These are phyloP conservation scores for Bombyx mandarina DNA, from an alignment of 1,140 invertebrate species.

Conservation along the genomic window DNA sequence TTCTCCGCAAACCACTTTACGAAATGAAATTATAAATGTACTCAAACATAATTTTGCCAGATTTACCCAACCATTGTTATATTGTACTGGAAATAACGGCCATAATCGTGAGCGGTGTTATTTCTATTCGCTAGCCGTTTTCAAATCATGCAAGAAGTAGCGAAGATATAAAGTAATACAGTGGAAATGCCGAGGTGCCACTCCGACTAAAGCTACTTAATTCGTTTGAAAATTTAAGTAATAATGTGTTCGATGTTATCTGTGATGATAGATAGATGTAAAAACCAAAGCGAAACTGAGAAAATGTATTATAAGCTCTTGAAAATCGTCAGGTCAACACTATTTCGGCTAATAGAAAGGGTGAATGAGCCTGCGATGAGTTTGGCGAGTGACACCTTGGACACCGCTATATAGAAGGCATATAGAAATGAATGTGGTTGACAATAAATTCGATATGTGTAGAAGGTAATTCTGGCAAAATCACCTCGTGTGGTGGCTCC, in stretches of 20 bases:
- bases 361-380: constrained; percentile 5
- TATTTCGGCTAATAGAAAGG: constrained; percentile 4
- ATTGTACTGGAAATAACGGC: constrained; percentile 59
- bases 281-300: neutral
- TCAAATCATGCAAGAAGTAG: constrained; percentile 52
- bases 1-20: constrained; percentile 25
- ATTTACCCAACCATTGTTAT: constrained; percentile 46
- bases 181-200: constrained; percentile 52
- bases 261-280: constrained; percentile 7
- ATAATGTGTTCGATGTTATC: neutral
- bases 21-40: constrained; percentile 17
- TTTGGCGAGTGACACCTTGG: constrained; percentile 48
- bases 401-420: constrained; percentile 43
- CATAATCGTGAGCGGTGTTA: constrained; percentile 35
- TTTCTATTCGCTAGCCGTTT: constrained; percentile 54
- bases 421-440: constrained; percentile 47
- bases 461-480: constrained; percentile 68
- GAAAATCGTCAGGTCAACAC: neutral
- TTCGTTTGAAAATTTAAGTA: neutral
- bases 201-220: constrained; percentile 27
- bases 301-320: too few species aligned
- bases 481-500: constrained; percentile 62
- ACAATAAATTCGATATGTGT: constrained; percentile 35
- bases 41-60: constrained; percentile 55
- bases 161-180: constrained; percentile 28